These are phyloP conservation scores for Choreutis nemorana DNA, from an alignment of 2,888 invertebrate species.

Conservation along the genomic window DNA sequence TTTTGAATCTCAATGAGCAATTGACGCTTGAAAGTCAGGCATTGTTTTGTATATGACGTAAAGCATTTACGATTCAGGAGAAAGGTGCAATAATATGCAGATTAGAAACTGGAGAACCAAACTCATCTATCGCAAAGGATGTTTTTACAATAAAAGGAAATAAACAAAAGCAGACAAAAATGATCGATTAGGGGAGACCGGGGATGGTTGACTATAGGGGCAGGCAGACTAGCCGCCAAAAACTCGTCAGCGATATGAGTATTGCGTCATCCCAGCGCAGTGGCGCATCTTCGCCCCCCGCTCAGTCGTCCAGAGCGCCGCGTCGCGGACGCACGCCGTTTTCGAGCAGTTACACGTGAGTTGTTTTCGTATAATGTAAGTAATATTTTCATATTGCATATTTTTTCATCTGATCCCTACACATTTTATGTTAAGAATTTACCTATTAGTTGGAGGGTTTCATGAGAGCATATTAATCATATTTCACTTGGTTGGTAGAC, in stretches of 20 bases:
- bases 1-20: no score
- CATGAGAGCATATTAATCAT: constrained; percentile 8
- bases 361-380: constrained; percentile 6
- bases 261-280: constrained; percentile 7
- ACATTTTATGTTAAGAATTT: constrained; percentile 8
- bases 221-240: constrained; percentile 9
- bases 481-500: constrained; percentile 11
- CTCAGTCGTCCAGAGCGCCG: constrained; percentile 7
- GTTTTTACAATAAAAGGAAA: no score
- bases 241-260: constrained; percentile 5
- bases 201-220: constrained; percentile 11
- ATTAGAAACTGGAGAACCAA: no score
- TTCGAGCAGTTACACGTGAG: constrained; percentile 7
- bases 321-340: constrained; percentile 7
- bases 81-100: no score
- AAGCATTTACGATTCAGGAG: no score
- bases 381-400: constrained; percentile 7
- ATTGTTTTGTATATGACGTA: no score
- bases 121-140: no score
- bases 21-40: no score
- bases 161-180: no score
- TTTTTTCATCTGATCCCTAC: constrained; percentile 8
- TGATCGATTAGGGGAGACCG: constrained; percentile 7
- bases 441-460: constrained; percentile 7
- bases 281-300: constrained; percentile 6